Percentiles rank a stretch among this genome's conserved stretches.
Evolutionary conservation across 2,888 invertebrate genomes (phyloP).

Genomic region (Bursaphelenchus okinawaensis): DNA sequence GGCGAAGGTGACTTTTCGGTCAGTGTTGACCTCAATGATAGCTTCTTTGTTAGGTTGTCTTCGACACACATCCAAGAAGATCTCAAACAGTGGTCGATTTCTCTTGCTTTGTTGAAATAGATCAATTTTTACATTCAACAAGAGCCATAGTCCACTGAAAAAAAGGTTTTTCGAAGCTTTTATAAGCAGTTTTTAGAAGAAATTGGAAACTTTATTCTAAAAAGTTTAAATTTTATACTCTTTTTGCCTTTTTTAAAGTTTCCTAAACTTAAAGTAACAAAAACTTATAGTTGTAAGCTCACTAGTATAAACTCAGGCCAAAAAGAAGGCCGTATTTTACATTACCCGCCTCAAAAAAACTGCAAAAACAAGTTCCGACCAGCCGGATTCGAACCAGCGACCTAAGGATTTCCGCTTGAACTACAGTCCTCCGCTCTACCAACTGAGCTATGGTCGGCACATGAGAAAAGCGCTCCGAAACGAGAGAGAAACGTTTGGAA

Average conservation of each 20-base stretch:
- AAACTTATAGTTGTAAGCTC: no score
- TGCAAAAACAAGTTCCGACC: background rate
- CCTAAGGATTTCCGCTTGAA: conserved; percentile 24
- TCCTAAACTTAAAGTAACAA: no score
- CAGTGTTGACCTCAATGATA: conserved; percentile 48
- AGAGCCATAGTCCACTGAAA: conserved; percentile 49
- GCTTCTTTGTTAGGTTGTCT: conserved; percentile 37
- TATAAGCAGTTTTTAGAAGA: background rate
- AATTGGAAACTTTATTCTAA: background rate
- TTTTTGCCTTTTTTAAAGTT: no score
- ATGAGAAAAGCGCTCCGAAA: no score
- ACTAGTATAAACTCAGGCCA: no score
- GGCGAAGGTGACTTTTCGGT: conserved; percentile 40
- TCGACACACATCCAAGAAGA: conserved; percentile 41
- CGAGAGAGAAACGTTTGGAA: no score
- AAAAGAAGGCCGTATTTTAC: no score
- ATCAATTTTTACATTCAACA: conserved; percentile 50
- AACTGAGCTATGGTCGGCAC: conserved; percentile 30
- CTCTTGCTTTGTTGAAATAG: conserved; percentile 40
- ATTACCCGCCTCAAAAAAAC: background rate
- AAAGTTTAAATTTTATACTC: no score
- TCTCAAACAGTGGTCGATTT: conserved; percentile 48
- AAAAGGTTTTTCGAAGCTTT: background rate
- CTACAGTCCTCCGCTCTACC: conserved; percentile 43
- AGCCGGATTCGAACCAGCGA: conserved; percentile 32